A percentile compares a stretch with the other conserved stretches of the same genome.
phyloP scores from a whole-genome alignment of 2,888 invertebrate genomes.

The Notodonta dromedarius region DNA sequence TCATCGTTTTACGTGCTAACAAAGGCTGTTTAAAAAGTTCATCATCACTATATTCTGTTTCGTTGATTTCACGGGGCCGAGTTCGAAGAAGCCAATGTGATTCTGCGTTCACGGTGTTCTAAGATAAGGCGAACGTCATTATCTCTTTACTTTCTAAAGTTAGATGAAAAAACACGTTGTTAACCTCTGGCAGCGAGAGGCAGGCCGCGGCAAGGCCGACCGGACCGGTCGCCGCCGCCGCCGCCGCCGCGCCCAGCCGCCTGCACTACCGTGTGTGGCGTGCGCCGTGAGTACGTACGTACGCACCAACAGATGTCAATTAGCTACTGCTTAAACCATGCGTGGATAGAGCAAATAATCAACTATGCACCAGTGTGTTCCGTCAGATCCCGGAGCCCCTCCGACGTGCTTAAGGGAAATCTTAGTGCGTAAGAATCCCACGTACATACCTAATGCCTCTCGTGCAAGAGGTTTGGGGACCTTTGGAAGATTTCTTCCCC shows the following conservation, averaged over 20 bases:
- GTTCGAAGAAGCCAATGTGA: constrained; percentile 16
- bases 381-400: no score
- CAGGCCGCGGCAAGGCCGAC: constrained; percentile 77
- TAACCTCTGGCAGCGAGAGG: constrained; percentile 81
- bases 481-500: no score
- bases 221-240: constrained; percentile 61
- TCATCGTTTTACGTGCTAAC: no score
- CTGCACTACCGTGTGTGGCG: constrained; percentile 35
- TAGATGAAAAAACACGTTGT: constrained; percentile 79
- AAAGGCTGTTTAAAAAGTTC: background rate
- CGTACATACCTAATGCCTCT: no score
- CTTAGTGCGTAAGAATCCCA: no score
- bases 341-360: no score
- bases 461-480: no score
- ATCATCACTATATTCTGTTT: background rate
- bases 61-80: background rate
- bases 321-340: constrained; percentile 4
- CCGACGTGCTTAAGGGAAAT: no score
- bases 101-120: constrained; percentile 24
- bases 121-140: constrained; percentile 55
- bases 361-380: no score
- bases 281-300: constrained; percentile 36
- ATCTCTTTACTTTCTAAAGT: constrained; percentile 81
- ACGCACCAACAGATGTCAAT: constrained; percentile 39
- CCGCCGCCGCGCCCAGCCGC: constrained; percentile 32